Percentiles rank a stretch among this genome's conserved stretches.
Conservation (phyloP, 2,888 invertebrate species). For the Pheosia tremula region DNA sequence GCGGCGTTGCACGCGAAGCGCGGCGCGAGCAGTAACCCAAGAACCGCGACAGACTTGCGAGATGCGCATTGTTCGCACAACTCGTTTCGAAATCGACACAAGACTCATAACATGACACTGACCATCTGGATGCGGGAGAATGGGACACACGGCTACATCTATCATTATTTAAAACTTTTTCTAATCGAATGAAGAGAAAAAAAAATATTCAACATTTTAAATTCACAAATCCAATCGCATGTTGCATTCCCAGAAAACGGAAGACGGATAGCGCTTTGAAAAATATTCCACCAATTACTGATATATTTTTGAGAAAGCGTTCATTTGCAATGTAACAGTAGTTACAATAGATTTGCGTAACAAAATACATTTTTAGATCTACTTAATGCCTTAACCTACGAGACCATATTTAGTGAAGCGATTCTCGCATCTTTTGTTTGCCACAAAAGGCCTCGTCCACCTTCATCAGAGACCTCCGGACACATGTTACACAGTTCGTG, state of each 20-base stretch:
- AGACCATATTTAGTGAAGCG: not conserved
- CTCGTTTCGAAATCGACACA: not conserved
- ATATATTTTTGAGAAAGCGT: too few species aligned
- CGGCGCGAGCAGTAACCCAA: not conserved
- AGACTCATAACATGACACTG: not conserved
- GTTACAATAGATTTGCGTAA: not conserved
- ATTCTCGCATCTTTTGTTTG: not conserved
- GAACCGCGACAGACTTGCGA: not conserved
- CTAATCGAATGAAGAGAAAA: too few species aligned
- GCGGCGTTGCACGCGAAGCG: not conserved
- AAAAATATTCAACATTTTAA: too few species aligned
- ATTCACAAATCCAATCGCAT: too few species aligned
- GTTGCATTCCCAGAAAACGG: too few species aligned
- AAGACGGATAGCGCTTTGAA: too few species aligned
- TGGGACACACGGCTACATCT: too few species aligned
- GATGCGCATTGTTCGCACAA: not conserved
- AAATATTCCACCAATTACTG: too few species aligned
- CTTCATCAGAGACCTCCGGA: not conserved
- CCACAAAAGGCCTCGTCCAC: not conserved
- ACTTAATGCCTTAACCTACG: not conserved
- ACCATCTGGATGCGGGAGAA: too few species aligned
- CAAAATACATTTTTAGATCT: not conserved
- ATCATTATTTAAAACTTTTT: too few species aligned
- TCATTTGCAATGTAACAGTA: too few species aligned
- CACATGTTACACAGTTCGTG: not conserved